These are phyloP conservation scores for Pammene aurita DNA, from an alignment of 2,888 invertebrate genomes.

Conservation along the genomic window DNA sequence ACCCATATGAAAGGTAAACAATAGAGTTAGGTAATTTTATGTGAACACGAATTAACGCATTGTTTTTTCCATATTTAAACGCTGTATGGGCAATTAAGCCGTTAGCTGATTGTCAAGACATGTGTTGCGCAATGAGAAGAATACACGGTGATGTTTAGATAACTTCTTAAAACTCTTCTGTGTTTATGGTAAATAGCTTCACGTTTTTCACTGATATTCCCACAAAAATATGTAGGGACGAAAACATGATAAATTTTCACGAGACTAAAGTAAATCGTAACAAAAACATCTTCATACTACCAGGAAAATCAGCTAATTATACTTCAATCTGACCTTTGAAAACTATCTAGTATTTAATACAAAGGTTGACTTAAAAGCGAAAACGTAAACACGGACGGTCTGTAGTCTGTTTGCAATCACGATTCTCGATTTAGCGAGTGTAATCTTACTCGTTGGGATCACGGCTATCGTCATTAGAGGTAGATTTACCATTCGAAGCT, in stretches of 20 bases:
- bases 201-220: no score
- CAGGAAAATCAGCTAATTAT: no score
- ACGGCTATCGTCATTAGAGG: constrained; percentile 46
- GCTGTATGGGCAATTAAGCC: constrained; percentile 24
- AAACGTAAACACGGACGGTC: constrained; percentile 29
- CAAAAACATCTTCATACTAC: no score
- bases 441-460: constrained; percentile 42
- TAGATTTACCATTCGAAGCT: constrained; percentile 49
- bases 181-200: background rate
- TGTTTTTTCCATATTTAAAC: constrained; percentile 36
- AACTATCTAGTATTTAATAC: background rate
- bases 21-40: constrained; percentile 9
- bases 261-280: no score
- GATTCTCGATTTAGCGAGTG: constrained; percentile 43
- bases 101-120: constrained; percentile 25
- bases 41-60: constrained; percentile 25
- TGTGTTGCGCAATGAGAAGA: constrained; percentile 26
- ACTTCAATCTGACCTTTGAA: no score
- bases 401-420: constrained; percentile 36
- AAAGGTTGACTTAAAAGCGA: constrained; percentile 17
- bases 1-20: background rate
- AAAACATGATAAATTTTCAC: no score
- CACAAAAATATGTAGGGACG: no score
- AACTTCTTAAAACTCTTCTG: background rate
- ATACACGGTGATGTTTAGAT: constrained; percentile 12